A percentile compares a stretch with the other conserved stretches of the same genome.
These are phyloP conservation scores for Drosophila gaucha DNA, from an alignment of 2,888 invertebrate species.

Conservation along the genomic window DNA sequence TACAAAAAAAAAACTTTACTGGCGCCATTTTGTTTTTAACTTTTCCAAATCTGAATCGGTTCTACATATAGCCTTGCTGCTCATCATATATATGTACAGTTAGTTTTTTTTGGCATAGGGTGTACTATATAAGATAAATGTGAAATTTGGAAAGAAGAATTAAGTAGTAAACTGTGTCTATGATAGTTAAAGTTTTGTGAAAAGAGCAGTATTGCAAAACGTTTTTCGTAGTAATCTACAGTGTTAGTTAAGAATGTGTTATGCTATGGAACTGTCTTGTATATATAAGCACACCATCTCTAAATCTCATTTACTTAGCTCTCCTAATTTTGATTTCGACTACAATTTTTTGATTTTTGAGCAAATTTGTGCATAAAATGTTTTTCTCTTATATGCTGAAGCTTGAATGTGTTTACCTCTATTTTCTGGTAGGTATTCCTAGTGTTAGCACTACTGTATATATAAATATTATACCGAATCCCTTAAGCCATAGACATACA, in stretches of 20 bases:
- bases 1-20: conserved; percentile 58
- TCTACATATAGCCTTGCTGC: conserved; percentile 29
- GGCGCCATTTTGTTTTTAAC: conserved; percentile 54
- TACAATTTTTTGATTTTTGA: conserved; percentile 66
- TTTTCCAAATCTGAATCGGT: conserved; percentile 21
- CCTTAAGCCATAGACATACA: conserved; percentile 38
- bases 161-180: conserved; percentile 1
- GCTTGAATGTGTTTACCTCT: conserved; percentile 46
- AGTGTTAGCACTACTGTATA: conserved; percentile 47
- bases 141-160: neutral
- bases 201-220: conserved; percentile 36
- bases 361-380: conserved; percentile 70
- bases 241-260: conserved; percentile 24
- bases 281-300: conserved; percentile 15
- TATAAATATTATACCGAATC: conserved; percentile 35
- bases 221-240: conserved; percentile 27
- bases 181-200: neutral
- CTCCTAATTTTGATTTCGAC: conserved; percentile 29
- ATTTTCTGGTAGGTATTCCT: conserved; percentile 30
- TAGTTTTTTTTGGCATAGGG: conserved; percentile 45
- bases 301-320: conserved; percentile 20
- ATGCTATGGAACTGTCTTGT: conserved; percentile 33
- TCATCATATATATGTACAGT: conserved; percentile 55
- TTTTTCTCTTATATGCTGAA: conserved; percentile 46
- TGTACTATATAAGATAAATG: conserved; percentile 32